Evolutionary conservation across 2,888 invertebrate species (phyloP).

Genomic region (Drosophila pegasa): DNA sequence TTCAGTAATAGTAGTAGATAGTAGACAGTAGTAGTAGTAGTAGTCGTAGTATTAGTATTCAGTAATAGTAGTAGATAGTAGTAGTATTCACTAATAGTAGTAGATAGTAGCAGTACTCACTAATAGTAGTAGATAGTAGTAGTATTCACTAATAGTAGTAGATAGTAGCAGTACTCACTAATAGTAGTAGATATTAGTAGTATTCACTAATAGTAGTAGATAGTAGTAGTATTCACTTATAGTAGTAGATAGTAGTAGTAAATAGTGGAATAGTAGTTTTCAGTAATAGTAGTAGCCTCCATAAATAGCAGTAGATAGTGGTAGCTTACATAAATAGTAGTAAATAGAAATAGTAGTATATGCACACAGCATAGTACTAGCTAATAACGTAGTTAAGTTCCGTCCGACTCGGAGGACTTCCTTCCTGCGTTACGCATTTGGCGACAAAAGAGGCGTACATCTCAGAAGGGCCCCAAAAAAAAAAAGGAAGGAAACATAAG

Average conservation of each 20-base stretch:
- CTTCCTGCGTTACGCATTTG: not conserved
- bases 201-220: not conserved
- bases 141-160: too few species aligned
- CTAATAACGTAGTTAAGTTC: not conserved
- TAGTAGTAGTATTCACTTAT: too few species aligned
- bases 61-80: not conserved
- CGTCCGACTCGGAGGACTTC: not conserved
- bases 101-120: not conserved
- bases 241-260: too few species aligned
- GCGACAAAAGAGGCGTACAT: not conserved
- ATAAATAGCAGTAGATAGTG: too few species aligned
- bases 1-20: not conserved
- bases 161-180: too few species aligned
- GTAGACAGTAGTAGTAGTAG: not conserved
- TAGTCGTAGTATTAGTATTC: too few species aligned
- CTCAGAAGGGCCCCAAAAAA: not conserved
- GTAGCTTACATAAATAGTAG: not conserved
- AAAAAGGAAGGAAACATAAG: not conserved
- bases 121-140: not conserved
- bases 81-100: not conserved
- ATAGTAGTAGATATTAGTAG: not conserved
- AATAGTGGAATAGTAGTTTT: too few species aligned
- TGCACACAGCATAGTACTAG: not conserved
- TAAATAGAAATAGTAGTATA: not conserved
- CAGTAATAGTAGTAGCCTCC: slow-evolving; percentile 1